Base-by-base conservation (phyloP, 2,113 vertebrate species). In the Prochilodus magdalenae region DNA sequence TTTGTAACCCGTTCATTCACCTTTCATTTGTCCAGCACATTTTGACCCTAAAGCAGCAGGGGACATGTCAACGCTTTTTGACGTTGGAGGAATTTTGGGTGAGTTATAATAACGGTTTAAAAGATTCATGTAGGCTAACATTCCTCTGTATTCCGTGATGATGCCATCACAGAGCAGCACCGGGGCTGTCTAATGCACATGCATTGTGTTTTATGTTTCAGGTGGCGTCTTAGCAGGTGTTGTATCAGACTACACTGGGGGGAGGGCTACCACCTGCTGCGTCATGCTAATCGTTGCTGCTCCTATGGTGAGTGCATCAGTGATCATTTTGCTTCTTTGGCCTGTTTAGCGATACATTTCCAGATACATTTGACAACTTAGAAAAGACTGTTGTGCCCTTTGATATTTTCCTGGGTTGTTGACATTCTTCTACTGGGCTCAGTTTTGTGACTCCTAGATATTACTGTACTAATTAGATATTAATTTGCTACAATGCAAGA, bases 51-150 rank as follows among this genome's bases (percentile, higher is more conserved):
- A 96, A 89, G 86, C 91, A 71, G 96, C 98, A 0, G 98, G 98
- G 18, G 95, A 99, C 87, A 93, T 98, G 85, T 99, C 97, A 0
- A 99, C 98, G 0, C 93, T 99, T 49, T 99, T 99, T n/a, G 98
- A 99, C 7, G 96, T 93, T 0, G 98, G 98, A 22, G 98, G 98
- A 77, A 99, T 99, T 75, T n/a, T 98, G 85, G 98, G 97, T 99
- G 89, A 24, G 92, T 22, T 16, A 0, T n/a, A n/a, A n/a, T n/a
- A n/a, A n/a, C n/a, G n/a, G n/a, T n/a, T n/a, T n/a, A n/a, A n/a
- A n/a, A n/a, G n/a, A 59, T n/a, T 3, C 29, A 47, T 8, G 44
- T 49, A n/a, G 53, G 18, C 47, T 72, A 47, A 26, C 40, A 73
- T n/a, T 16, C 3, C 24, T n/a, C 40, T 66, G 22, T 47, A 12